Base-by-base conservation (phyloP, 2,113 vertebrate species). In the Piaya cayana region DNA sequence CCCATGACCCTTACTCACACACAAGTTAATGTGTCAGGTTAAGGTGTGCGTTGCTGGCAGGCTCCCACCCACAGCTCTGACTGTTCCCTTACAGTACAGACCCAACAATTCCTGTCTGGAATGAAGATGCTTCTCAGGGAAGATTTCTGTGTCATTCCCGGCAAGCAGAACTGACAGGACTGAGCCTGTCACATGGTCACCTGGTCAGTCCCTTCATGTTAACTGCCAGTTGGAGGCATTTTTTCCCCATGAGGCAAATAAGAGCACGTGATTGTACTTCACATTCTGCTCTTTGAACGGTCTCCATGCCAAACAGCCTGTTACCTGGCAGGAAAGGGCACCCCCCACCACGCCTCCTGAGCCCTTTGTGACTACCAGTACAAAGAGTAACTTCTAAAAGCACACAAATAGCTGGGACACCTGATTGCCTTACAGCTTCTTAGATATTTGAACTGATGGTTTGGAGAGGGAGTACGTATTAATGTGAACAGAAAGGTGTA, bases 311-410 rank as follows among this genome's bases (percentile, higher is more conserved):
- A 3, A 2, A 14, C 9, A 17, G 32, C 52, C 20, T 26, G 15
- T 11, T 3, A 22, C 65, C 39, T 25, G 59, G 42, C 27, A 58
- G 62, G 56, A 29, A 16, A 49, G 50, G 62, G 36, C 6, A 5
- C 55, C 4, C 4, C 2, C 1, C 3, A 15, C 50, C 0, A 0
- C 2, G 2, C 30, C 52, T 23, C 59, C 59, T 1, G 1, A 1
- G 5, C 8, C 30, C 4, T 25, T 26, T 10, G 0, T 1, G 62
- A 14, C 25, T 10, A 6, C 36, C 6, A 5, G 47, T 36, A 72
- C 39, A 37, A 11, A 30, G 39, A 47, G 52, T 30, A 19, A 37
- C 34, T 76, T 21, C 12, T 26, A 9, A 26, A 59, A 43, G 52
- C 22, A 60, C 26, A 10, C 39, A 20, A 7, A 47, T 4, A 34